Conservation (phyloP, 2,113 vertebrate species). For the Rynchops niger region DNA sequence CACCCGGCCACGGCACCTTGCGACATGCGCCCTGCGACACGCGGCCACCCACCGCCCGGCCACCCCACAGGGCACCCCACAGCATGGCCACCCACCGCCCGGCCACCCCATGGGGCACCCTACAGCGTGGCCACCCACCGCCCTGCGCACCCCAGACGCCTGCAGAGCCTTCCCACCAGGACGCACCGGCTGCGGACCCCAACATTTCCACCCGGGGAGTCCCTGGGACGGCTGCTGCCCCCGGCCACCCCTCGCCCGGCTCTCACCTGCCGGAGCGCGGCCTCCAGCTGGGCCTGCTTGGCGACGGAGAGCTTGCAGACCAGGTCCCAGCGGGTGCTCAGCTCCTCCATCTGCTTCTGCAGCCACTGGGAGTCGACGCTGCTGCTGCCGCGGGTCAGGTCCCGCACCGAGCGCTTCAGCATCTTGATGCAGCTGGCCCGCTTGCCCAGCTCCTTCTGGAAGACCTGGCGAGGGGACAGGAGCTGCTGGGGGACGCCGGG, state of each 20-base stretch:
- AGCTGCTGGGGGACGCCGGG: fast-evolving
- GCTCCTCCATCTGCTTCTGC: slow-evolving; percentile 86
- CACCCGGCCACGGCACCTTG: background rate
- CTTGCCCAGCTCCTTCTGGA: slow-evolving; percentile 88
- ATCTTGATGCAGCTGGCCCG: slow-evolving; percentile 82
- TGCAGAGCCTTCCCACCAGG: background rate
- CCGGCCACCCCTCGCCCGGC: background rate
- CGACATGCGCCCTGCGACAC: background rate
- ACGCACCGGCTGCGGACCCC: fast-evolving
- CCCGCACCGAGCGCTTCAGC: slow-evolving; percentile 83
- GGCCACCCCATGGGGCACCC: too few relatives aligned
- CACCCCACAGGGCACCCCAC: too few relatives aligned
- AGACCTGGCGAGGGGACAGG: slow-evolving; percentile 60
- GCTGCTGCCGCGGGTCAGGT: slow-evolving; percentile 79
- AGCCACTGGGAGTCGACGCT: slow-evolving; percentile 82
- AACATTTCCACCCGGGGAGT: fast-evolving
- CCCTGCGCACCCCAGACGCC: background rate
- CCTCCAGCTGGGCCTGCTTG: slow-evolving; percentile 83
- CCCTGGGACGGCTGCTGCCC: background rate
- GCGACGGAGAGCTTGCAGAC: slow-evolving; percentile 84
- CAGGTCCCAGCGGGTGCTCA: slow-evolving; percentile 82
- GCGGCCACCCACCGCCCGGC: background rate
- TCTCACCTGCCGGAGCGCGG: slow-evolving; percentile 80
- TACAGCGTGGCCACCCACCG: background rate
- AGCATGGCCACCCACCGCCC: background rate